Evolutionary conservation across 2,888 invertebrate genomes (phyloP).

Genomic region (Pseudococcus longispinus): DNA sequence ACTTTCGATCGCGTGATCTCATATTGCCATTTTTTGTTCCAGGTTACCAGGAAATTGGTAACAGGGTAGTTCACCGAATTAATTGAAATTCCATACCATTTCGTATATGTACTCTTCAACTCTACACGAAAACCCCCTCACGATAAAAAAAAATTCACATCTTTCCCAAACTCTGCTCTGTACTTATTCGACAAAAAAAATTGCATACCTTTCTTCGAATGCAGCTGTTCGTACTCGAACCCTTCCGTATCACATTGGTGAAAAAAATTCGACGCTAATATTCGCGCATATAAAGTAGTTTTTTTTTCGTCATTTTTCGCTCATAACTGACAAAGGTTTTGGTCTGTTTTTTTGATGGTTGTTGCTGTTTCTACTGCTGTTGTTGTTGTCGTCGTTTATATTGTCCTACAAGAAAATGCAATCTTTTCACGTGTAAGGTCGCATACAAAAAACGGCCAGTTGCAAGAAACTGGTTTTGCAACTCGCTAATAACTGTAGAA

Average conservation of each 20-base stretch:
- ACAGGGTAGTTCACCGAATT: not conserved
- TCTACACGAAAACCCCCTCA: not conserved
- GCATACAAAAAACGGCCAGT: constrained; percentile 52
- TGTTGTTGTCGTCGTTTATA: not conserved
- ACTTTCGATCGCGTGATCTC: not conserved
- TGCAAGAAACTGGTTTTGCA: constrained; percentile 52
- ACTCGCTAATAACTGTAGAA: constrained; percentile 43
- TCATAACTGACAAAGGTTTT: constrained; percentile 31
- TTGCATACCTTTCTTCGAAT: not conserved
- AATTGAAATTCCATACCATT: not conserved
- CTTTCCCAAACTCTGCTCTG: not conserved
- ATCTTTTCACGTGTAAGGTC: constrained; percentile 22
- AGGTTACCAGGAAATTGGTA: not conserved
- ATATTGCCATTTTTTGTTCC: not conserved
- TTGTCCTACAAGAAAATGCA: constrained; percentile 25
- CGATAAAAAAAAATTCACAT: not conserved
- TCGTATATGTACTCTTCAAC: not conserved
- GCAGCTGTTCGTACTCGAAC: constrained; percentile 11
- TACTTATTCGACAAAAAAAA: not conserved
- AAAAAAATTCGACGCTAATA: not conserved
- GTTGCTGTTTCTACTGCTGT: not conserved
- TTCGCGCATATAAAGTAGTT: constrained; percentile 10
- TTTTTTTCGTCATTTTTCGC: constrained; percentile 27
- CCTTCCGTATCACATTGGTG: not conserved
- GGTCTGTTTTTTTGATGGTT: not conserved